Evolutionary conservation across 2,113 vertebrate genomes (phyloP), one percentile per base, ranked within the genome.

Genomic region (Cynoglossus semilaevis): DNA sequence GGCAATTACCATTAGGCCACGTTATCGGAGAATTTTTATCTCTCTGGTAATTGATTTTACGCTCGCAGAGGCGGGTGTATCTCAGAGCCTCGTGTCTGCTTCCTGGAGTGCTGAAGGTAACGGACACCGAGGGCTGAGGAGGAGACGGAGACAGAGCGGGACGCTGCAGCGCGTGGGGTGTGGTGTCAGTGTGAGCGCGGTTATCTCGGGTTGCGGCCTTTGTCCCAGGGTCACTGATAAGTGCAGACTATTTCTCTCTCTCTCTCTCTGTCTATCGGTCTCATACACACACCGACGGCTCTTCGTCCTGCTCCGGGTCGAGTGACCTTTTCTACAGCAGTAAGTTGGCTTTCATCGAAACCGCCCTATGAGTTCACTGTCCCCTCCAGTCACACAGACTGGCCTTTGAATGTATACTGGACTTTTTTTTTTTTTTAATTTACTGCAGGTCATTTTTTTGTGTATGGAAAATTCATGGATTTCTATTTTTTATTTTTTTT

Each of bases 11-110:
- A 79, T 87, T 79, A 76, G 69, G 51, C 47, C 56, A 51, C 47
- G 56, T 82, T 88, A 88, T 86, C 56, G 53, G 79, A 83, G 82
- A 88, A 83, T 84, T 80, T n/a, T 82, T 66, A 85, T 88, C 80
- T 66, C 65, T 69, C 71, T 57, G 51, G 60, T 76, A 82, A 88
- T 87, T 88, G 87, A 88, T 89, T 78, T 79, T 70, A 74, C 40
- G 44, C 64, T 74, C 35, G 15, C 44, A 22, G 55, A 72, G 57
- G 56, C 60, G 38, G 62, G 61, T 51, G 61, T 67, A 45, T 72
- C 75, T 74, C 64, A 49, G 62, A 63, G 75, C 47, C n/a, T 7
- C 14, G 67, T 15, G 63, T 76, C 75, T 78, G 67, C 74, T 86
- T 86, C 83, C 77, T 83, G 77, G 65, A 82, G 71, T 51, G 80